Conservation (phyloP, 2,797 vertebrate species). For the Acomys russatus region DNA sequence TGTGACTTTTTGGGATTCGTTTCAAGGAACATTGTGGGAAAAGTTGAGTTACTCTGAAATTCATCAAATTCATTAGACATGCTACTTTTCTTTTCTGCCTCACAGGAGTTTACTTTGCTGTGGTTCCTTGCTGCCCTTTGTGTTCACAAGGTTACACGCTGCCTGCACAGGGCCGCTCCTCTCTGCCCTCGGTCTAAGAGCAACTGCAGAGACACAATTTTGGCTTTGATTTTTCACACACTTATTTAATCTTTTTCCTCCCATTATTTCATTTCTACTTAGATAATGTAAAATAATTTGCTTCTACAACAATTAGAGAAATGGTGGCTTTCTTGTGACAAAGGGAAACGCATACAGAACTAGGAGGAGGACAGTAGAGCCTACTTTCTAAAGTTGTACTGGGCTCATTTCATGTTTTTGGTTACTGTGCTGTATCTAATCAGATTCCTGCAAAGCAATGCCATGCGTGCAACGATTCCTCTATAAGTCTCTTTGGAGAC, state of each 20-base stretch:
- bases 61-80: conserved; percentile 61
- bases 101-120: conserved; percentile 20
- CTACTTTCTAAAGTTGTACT: conserved; percentile 75
- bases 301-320: conserved; percentile 59
- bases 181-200: not conserved
- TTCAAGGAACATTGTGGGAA: conserved; percentile 73
- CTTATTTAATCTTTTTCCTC: conserved; percentile 68
- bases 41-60: conserved; percentile 67
- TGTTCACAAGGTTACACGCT: not conserved
- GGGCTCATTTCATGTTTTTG: conserved; percentile 81
- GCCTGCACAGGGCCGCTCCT: not conserved
- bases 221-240: conserved; percentile 66
- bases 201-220: not conserved
- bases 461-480: conserved; percentile 84
- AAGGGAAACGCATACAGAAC: conserved; percentile 42
- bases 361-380: conserved; percentile 67
- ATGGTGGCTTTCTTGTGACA: conserved; percentile 49
- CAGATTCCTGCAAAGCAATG: conserved; percentile 86
- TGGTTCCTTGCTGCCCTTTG: not conserved
- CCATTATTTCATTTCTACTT: conserved; percentile 74
- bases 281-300: conserved; percentile 62
- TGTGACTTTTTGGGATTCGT: conserved; percentile 58
- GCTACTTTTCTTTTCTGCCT: conserved; percentile 59
- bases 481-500: conserved; percentile 90
- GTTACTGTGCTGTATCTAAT: conserved; percentile 86